Percentiles rank a stretch among this genome's conserved stretches.
These are phyloP conservation scores for Pteronura brasiliensis DNA, from an alignment of 2,113 vertebrate genomes.

Conservation along the genomic window DNA sequence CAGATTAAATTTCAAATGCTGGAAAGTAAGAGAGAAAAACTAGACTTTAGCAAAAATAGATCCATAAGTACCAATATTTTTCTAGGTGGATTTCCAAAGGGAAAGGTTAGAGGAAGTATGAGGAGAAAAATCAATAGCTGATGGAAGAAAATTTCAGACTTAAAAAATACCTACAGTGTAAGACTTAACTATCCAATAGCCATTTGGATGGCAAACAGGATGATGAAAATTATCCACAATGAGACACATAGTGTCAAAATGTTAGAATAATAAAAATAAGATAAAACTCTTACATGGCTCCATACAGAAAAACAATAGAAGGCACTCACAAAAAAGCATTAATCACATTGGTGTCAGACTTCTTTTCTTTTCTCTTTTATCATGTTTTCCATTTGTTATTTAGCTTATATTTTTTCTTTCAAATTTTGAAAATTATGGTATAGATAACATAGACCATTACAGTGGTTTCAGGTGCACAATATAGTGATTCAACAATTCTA, in stretches of 20 bases:
- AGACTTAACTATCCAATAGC: not conserved
- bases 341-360: not conserved
- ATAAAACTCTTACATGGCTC: not conserved
- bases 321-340: not conserved
- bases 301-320: not conserved
- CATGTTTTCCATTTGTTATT: not conserved
- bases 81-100: not conserved
- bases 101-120: not conserved
- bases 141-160: not conserved
- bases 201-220: not conserved
- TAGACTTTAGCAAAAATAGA: not conserved
- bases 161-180: not conserved
- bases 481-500: not conserved
- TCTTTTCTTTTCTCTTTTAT: not conserved
- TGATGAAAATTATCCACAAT: not conserved
- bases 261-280: not conserved
- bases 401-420: not conserved
- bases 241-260: not conserved
- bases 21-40: not conserved
- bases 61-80: not conserved
- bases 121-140: not conserved
- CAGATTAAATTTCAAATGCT: not conserved
- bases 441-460: not conserved
- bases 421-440: not conserved
- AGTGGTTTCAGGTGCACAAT: not conserved